These are phyloP conservation scores for Drosophila aff. DNA, from an alignment of 1,140 invertebrate genomes.

Conservation along the genomic window DNA sequence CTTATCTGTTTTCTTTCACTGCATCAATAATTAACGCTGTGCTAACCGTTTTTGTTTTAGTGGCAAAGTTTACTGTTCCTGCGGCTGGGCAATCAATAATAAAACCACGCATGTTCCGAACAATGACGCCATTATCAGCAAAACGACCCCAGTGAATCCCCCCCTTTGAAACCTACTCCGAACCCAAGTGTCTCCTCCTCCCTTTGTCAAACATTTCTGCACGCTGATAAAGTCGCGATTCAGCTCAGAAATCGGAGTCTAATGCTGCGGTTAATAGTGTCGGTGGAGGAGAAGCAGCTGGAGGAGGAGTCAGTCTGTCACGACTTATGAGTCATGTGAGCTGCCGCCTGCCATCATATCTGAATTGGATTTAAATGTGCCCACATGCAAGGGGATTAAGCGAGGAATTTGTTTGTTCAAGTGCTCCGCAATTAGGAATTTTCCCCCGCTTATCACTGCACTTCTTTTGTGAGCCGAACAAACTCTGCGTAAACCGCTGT, in stretches of 20 bases:
- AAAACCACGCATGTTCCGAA: slow-evolving; percentile 40
- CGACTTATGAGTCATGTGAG: slow-evolving; percentile 42
- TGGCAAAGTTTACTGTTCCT: slow-evolving; percentile 31
- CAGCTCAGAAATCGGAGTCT: slow-evolving; percentile 10
- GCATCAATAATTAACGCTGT: slow-evolving; percentile 45
- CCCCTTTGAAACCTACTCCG: neutral
- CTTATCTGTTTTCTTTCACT: slow-evolving; percentile 47
- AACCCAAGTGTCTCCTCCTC: slow-evolving; percentile 2
- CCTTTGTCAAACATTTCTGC: slow-evolving; percentile 11
- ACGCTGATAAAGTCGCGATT: slow-evolving; percentile 52
- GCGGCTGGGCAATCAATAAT: slow-evolving; percentile 58
- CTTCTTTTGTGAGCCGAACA: slow-evolving; percentile 1
- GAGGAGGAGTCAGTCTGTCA: slow-evolving; percentile 22
- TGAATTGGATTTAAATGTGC: slow-evolving; percentile 29
- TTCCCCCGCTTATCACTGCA: slow-evolving; percentile 24
- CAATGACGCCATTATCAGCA: slow-evolving; percentile 63
- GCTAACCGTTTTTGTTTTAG: slow-evolving; percentile 49
- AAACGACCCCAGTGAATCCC: slow-evolving; percentile 1
- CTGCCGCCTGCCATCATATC: slow-evolving; percentile 9
- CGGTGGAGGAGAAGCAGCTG: neutral
- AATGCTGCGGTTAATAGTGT: neutral
- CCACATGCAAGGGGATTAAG: slow-evolving; percentile 18
- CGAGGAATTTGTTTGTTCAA: slow-evolving; percentile 17
- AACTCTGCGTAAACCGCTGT: neutral
- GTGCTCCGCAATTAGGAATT: slow-evolving; percentile 9